Evolutionary conservation across 1,140 invertebrate species (phyloP).

Genomic region (Tetraneura akinire): DNA sequence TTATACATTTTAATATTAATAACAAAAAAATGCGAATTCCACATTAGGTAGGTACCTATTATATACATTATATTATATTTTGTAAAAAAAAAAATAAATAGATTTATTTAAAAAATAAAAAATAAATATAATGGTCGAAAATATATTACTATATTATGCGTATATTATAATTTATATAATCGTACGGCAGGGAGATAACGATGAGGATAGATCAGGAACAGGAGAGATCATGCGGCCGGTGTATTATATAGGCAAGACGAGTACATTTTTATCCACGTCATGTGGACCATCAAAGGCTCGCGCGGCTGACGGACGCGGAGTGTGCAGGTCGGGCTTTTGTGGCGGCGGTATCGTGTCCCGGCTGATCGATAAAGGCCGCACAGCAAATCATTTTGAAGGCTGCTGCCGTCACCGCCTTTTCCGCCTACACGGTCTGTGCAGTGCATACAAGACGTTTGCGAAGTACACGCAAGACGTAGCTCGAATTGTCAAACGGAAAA

Average conservation of each 20-base stretch:
- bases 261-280: constrained; percentile 13
- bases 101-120: too few species aligned
- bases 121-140: too few species aligned
- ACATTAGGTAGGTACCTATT: too few species aligned
- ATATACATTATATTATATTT: too few species aligned
- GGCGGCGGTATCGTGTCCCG: constrained; percentile 40
- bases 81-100: too few species aligned
- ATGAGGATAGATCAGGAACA: neutral
- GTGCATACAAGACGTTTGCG: constrained; percentile 14
- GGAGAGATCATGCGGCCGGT: neutral
- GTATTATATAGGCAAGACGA: neutral
- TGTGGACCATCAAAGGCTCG: constrained; percentile 23
- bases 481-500: neutral
- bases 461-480: neutral
- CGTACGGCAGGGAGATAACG: too few species aligned
- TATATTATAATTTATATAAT: too few species aligned
- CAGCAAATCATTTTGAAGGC: constrained; percentile 48
- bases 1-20: too few species aligned
- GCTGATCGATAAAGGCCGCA: constrained; percentile 49
- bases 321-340: constrained; percentile 22
- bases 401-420: neutral
- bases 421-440: neutral
- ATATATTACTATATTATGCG: too few species aligned
- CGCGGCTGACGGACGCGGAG: neutral
- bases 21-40: too few species aligned